These are phyloP conservation scores for Stratiolaelaps scimitus DNA, from an alignment of 1,140 invertebrate species.

Conservation along the genomic window DNA sequence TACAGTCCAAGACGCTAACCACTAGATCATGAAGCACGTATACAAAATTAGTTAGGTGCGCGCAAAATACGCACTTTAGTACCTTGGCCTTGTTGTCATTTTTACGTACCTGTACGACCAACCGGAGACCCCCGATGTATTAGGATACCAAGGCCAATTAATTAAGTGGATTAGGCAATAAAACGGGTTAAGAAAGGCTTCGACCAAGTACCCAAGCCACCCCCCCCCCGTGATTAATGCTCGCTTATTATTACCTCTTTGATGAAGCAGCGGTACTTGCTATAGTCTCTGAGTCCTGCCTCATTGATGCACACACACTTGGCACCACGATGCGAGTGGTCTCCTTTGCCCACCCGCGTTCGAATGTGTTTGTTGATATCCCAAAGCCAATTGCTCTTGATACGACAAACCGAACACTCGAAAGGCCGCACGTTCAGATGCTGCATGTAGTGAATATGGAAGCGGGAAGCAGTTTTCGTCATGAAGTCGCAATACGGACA, in stretches of 20 bases:
- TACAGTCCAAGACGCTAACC: no score
- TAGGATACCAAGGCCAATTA: no score
- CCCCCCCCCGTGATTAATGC: constrained; percentile 46
- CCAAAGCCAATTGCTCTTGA: constrained; percentile 87
- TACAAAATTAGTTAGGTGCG: no score
- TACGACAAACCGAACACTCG: constrained; percentile 81
- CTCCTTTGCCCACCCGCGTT: constrained; percentile 60
- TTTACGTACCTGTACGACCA: no score
- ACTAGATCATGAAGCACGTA: no score
- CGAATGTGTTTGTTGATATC: constrained; percentile 91
- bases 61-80: no score
- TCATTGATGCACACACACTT: constrained; percentile 78
- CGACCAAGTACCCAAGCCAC: background rate
- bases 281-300: constrained; percentile 74
- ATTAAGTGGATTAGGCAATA: no score
- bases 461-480: constrained; percentile 71
- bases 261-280: constrained; percentile 60
- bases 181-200: constrained; percentile 19
- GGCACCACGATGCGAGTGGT: constrained; percentile 58
- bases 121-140: no score
- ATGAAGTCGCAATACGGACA: constrained; percentile 79
- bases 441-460: constrained; percentile 81
- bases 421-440: constrained; percentile 85
- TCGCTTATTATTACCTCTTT: constrained; percentile 41
- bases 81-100: no score